Conservation (phyloP, 1,140 invertebrate genomes). For the Galleria mellonella region DNA sequence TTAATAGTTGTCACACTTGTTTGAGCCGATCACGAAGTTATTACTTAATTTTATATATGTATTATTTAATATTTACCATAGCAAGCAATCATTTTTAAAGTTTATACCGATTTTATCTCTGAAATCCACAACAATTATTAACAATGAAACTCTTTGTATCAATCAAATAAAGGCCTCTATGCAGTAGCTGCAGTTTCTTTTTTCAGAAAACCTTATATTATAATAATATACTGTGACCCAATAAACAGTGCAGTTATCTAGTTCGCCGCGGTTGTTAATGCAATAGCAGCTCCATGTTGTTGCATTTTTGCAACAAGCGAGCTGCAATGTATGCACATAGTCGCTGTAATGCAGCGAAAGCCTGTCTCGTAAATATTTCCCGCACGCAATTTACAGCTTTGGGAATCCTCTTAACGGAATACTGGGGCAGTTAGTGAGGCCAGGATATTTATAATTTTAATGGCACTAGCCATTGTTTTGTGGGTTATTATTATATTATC, state of each 20-base stretch:
- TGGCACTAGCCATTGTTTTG: conserved; percentile 30
- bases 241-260: conserved; percentile 19
- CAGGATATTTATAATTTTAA: conserved; percentile 59
- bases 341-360: conserved; percentile 50
- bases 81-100: too few species aligned
- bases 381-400: conserved; percentile 62
- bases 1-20: too few species aligned
- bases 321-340: conserved; percentile 45
- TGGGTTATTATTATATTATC: conserved; percentile 13
- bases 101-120: too few species aligned
- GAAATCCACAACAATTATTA: too few species aligned
- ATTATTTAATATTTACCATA: too few species aligned
- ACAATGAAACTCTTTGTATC: too few species aligned
- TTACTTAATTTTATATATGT: too few species aligned
- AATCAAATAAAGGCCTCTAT: too few species aligned
- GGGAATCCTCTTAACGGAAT: conserved; percentile 66
- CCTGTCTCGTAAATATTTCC: conserved; percentile 68
- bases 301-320: conserved; percentile 44
- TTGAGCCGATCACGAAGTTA: too few species aligned
- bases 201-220: too few species aligned
- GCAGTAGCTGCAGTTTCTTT: too few species aligned
- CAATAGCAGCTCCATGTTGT: conserved; percentile 21
- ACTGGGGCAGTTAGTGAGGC: conserved; percentile 53
- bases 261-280: conserved; percentile 22
- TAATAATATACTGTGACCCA: conserved; percentile 3